phyloP scores from a whole-genome alignment of 1,140 invertebrate genomes.

The Leguminivora glycinivorella region DNA sequence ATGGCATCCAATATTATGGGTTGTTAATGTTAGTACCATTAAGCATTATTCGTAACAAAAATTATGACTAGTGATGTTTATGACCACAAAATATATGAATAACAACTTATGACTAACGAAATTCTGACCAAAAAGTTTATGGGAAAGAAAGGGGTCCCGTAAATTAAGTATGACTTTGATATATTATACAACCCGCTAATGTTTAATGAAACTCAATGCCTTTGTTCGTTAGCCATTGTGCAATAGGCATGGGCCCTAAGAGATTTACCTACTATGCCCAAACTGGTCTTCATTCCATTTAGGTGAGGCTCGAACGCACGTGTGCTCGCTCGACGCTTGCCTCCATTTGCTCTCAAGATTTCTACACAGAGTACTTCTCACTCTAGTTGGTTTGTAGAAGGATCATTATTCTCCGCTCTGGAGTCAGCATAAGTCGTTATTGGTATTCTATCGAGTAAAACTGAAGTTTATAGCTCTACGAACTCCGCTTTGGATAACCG shows the following conservation, averaged over 20 bases:
- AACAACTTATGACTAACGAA: no score
- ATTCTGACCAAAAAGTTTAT: no score
- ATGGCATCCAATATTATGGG: no score
- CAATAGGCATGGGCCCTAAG: slow-evolving; percentile 23
- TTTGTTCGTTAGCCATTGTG: slow-evolving; percentile 16
- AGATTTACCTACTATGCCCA: slow-evolving; percentile 26
- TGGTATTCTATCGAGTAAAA: slow-evolving; percentile 18
- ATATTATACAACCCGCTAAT: background rate
- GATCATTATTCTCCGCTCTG: background rate
- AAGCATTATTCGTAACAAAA: no score
- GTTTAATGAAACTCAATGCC: slow-evolving; percentile 18
- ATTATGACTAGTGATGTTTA: no score
- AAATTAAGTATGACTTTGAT: no score
- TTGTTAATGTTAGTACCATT: no score
- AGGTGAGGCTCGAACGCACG: slow-evolving; percentile 26
- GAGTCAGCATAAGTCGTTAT: slow-evolving; percentile 14
- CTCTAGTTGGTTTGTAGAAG: background rate
- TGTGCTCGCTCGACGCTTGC: slow-evolving; percentile 23
- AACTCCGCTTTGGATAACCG: background rate
- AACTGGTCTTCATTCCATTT: slow-evolving; percentile 28
- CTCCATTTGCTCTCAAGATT: slow-evolving; percentile 10
- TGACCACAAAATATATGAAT: no score
- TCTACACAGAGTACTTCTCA: no score
- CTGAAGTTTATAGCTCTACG: slow-evolving; percentile 20
- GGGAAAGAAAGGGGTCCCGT: no score